Conservation (phyloP, 2,113 vertebrate genomes). For the Tiliqua scincoides region DNA sequence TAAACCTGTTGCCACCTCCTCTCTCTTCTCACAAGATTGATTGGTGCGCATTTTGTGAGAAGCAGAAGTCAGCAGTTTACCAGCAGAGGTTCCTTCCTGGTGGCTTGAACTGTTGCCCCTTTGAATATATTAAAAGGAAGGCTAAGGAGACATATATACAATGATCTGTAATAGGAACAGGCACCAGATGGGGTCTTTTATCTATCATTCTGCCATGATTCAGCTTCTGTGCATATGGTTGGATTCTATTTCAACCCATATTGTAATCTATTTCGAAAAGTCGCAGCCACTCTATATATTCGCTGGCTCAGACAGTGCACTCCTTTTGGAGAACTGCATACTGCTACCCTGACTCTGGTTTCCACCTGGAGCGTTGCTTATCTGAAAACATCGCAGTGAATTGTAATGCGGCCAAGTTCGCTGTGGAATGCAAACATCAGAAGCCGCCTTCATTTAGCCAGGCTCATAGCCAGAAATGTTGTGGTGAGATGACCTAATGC, state of each 20-base stretch:
- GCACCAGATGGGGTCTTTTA: not conserved
- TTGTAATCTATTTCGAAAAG: not conserved
- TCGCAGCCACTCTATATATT: not conserved
- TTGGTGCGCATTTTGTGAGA: not conserved
- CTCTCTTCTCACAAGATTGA: not conserved
- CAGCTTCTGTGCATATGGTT: not conserved
- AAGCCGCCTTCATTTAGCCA: not conserved
- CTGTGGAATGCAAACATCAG: not conserved
- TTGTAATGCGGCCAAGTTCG: not conserved
- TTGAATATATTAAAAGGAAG: not conserved
- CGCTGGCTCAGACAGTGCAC: not conserved
- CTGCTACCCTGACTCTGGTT: not conserved
- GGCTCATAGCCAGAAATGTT: too few species aligned
- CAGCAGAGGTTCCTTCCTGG: not conserved
- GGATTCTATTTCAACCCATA: not conserved
- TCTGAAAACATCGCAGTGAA: not conserved
- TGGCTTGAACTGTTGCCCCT: not conserved
- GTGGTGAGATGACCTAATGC: too few species aligned
- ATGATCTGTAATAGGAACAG: not conserved
- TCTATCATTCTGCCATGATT: not conserved
- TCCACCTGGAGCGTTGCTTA: not conserved
- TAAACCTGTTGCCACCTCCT: not conserved
- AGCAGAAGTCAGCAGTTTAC: not conserved
- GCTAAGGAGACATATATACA: not conserved
- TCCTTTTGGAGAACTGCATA: not conserved